Base-by-base conservation (phyloP, 2,797 vertebrate genomes). In the Ptychadena robeensis region DNA sequence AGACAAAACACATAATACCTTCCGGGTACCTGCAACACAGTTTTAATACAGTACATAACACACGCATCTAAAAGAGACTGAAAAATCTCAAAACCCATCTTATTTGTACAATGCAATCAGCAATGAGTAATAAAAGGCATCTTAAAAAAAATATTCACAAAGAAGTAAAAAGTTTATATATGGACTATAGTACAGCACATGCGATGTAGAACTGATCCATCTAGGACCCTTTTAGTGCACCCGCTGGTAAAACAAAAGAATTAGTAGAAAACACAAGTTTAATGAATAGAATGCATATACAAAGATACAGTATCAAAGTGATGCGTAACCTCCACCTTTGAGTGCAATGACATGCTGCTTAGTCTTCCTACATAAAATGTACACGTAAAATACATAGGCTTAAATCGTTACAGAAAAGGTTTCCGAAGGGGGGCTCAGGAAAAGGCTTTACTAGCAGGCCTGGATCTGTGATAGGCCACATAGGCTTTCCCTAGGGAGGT, bases 1-100 rank as follows among this genome's bases (percentile, higher is more conserved):
- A 87, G 89, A 93, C 90, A 91, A 92, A 92, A 82, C 88, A 93
- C 91, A 86, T 87, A 88, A 90, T 70, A 86, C 90, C 92, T 92
- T 92, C 90, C 91, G 90, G 87, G 89, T 88, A 90, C 87, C 89
- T 90, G 82, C 87, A 85, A 80, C 87, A 90, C 89, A 88, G 86
- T 83, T 87, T 86, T 70, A 53, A 71, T 71, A 77, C 81, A 90
- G 87, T 87, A 92, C 87, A 93, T 87, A 90, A 90, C 82, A 88
- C 88, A 92, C 44, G 18, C 88, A 71, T 85, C 87, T 86, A 87
- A 90, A 85, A 92, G 83, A 89, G 87, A 88, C 87, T 72, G 85
- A 59, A 85, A 87, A 74, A 82, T 79, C 44, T 70, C 70, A 78
- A 37, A 38, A 9, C 86, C 69, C 40, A 27, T 70, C 27, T 88